phyloP scores from a whole-genome alignment of 2,888 invertebrate species.

The Cacoxenus indagator region DNA sequence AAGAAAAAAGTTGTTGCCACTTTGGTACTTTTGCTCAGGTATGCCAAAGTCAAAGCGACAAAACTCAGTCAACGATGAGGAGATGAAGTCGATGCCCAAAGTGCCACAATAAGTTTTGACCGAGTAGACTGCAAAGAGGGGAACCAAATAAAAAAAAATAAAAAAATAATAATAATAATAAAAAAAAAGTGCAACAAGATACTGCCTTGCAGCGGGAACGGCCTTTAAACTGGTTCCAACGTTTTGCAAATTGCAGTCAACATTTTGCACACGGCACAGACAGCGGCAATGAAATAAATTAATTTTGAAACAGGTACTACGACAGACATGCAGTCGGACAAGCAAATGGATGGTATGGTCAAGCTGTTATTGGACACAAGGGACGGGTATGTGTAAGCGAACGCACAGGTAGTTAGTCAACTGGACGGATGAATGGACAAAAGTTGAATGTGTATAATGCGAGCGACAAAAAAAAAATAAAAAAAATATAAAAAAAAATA shows the following conservation, averaged over 20 bases:
- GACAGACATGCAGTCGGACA: not conserved
- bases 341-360: too few species aligned
- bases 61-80: not conserved
- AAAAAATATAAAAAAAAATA: not conserved
- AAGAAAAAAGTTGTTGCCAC: not conserved
- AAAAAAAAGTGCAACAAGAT: too few species aligned
- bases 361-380: too few species aligned
- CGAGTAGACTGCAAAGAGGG: not conserved
- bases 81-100: not conserved
- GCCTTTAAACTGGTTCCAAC: not conserved
- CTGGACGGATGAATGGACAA: not conserved
- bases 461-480: not conserved
- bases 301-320: conserved; percentile 16
- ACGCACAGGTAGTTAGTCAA: not conserved
- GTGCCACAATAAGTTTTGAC: not conserved
- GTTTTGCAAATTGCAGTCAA: conserved; percentile 12
- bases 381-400: too few species aligned
- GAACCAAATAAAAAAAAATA: not conserved
- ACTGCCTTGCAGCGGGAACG: not conserved
- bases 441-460: conserved; percentile 8
- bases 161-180: too few species aligned
- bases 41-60: not conserved
- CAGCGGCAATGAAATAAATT: conserved; percentile 11
- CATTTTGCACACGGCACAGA: not conserved
- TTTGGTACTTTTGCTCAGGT: not conserved